Percentiles rank a stretch among this genome's conserved stretches.
phyloP scores from a whole-genome alignment of 2,888 invertebrate species.

The Eumacrocentrus americanus region DNA sequence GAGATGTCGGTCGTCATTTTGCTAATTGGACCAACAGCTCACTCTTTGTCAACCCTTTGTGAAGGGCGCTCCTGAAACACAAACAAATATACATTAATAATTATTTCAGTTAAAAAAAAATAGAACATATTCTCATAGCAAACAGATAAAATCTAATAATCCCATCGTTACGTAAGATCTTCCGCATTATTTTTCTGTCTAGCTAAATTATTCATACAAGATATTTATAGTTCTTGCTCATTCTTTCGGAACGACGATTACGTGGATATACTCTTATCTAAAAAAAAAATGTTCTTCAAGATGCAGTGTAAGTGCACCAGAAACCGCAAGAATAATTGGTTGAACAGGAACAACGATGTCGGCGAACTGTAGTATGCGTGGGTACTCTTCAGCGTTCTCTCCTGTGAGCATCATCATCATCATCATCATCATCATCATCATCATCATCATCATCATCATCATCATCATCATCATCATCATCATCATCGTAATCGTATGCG shows the following conservation, averaged over 20 bases:
- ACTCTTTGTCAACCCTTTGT: slow-evolving; percentile 45
- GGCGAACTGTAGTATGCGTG: slow-evolving; percentile 20
- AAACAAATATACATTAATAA: slow-evolving; percentile 12
- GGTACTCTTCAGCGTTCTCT: slow-evolving; percentile 27
- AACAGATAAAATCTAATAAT: no score
- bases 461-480: slow-evolving; percentile 38
- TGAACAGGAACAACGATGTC: background rate
- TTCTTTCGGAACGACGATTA: background rate
- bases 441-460: background rate
- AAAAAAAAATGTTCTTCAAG: slow-evolving; percentile 1
- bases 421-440: slow-evolving; percentile 3
- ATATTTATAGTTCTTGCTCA: slow-evolving; percentile 15
- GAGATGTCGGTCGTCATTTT: slow-evolving; percentile 97
- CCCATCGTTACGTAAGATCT: no score
- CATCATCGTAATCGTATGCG: slow-evolving; percentile 19
- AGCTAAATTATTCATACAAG: slow-evolving; percentile 17
- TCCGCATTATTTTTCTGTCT: slow-evolving; percentile 1
- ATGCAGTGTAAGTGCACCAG: background rate
- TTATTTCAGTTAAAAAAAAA: background rate
- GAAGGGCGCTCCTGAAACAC: slow-evolving; percentile 55
- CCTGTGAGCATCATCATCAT: slow-evolving; percentile 31
- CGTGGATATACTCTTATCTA: background rate
- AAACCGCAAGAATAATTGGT: slow-evolving; percentile 7
- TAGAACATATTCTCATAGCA: background rate
- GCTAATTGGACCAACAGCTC: slow-evolving; percentile 57